Evolutionary conservation across 92 coral and sea anemone species (phyloP).

Genomic region (Umimayanthus chanpuru): DNA sequence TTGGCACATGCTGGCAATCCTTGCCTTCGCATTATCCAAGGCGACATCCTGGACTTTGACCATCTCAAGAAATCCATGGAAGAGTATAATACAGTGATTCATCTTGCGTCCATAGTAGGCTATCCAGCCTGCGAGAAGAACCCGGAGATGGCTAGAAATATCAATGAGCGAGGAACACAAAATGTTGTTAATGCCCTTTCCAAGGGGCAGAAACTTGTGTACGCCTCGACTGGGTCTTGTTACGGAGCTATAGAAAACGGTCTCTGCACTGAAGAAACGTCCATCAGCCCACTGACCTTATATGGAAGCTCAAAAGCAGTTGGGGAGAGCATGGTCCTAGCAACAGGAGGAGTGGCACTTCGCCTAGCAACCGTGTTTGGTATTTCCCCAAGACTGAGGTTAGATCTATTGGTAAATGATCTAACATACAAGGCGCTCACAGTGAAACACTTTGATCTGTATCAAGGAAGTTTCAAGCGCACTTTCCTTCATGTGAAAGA

Average conservation of each 20-base stretch:
- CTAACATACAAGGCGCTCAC: conserved; percentile 89
- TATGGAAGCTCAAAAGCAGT: conserved; percentile 89
- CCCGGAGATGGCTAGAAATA: conserved; percentile 59
- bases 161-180: conserved; percentile 84
- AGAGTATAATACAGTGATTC: conserved; percentile 72
- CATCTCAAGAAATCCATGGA: conserved; percentile 62
- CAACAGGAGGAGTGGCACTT: conserved; percentile 70
- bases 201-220: conserved; percentile 74
- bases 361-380: conserved; percentile 98
- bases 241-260: conserved; percentile 92
- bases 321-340: conserved; percentile 76
- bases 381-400: conserved; percentile 83
- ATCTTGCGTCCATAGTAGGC: conserved; percentile 91
- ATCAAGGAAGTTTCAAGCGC: conserved; percentile 92
- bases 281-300: conserved; percentile 84
- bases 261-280: conserved; percentile 86
- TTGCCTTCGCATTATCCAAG: conserved; percentile 65
- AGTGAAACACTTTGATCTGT: conserved; percentile 78
- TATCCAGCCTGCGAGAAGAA: conserved; percentile 96
- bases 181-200: conserved; percentile 72
- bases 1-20: too few relatives aligned
- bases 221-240: conserved; percentile 97
- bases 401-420: conserved; percentile 89
- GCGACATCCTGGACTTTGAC: conserved; percentile 75
- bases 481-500: conserved; percentile 95